Base-by-base conservation (phyloP, 2,888 invertebrate genomes). In the Deladenus siricidicola region DNA sequence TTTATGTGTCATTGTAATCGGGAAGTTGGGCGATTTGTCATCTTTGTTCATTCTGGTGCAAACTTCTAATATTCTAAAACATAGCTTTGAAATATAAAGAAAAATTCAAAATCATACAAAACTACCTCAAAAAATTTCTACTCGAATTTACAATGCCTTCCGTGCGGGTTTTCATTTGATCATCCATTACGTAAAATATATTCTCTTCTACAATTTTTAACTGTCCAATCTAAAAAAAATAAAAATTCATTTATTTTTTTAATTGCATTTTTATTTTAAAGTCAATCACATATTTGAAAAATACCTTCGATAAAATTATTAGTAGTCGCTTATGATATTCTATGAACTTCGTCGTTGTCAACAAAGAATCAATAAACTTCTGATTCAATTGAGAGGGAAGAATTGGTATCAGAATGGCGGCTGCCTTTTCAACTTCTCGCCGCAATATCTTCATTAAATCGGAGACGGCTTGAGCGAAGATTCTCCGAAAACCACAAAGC, bases 171-270 rank as follows among this genome's bases (percentile, higher is more conserved):
- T 49, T 61, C 30, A 49, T 19, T 23, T 43, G 49, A 24, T 59
- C 61, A 60, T 61, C 61, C 51, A 60, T 61, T 19, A 19, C 26
- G 17, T 42, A 39, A 17, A 30, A 44, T 17, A 61, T n/a, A 19
- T 34, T 43, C 29, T 39, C 23, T 48, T 59, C 58, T 17, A 61
- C 19, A 44, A 47, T 30, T 39, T 19, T 39, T 17, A 61, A 26
- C n/a, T 61, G 61, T 21, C 61, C 61, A 21, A 61, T 61, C 61
- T 61, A 55, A 43, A 55, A 23, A 30, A 19, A 6, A 34, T 34
- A 34, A 34, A 34, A 34, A 10, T 34, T 34, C 39, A 10, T 34
- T 34, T 45, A 45, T n/a, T 45, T n/a, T n/a, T n/a, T n/a, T n/a
- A n/a, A n/a, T n/a, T n/a, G n/a, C n/a, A n/a, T n/a, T n/a, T n/a